Percentiles rank a stretch among this genome's conserved stretches.
Conservation (phyloP, 2,888 invertebrate genomes). For the Dione juno region DNA sequence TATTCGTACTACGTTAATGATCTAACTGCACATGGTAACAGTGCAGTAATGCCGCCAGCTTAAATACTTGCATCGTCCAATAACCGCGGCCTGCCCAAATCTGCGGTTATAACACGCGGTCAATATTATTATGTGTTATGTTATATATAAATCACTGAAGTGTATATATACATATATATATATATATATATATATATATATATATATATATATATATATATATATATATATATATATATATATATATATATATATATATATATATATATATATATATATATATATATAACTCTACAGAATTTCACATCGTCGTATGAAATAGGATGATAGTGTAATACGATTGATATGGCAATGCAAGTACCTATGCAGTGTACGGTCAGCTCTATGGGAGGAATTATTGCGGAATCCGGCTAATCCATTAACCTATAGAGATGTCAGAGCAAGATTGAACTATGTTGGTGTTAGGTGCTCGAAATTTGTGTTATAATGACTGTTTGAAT, state of each 20-base stretch:
- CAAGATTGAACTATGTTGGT: constrained; percentile 31
- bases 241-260: no score
- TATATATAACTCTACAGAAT: background rate
- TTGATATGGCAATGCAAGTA: constrained; percentile 20
- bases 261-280: no score
- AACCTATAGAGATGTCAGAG: constrained; percentile 36
- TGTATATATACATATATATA: background rate
- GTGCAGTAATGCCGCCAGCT: background rate
- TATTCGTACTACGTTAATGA: background rate
- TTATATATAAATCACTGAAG: background rate
- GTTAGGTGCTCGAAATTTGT: constrained; percentile 1
- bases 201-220: no score
- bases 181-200: no score
- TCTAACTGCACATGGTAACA: background rate
- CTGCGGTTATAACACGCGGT: constrained; percentile 17
- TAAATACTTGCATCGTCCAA: constrained; percentile 13
- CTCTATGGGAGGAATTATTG: constrained; percentile 23
- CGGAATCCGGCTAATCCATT: constrained; percentile 39
- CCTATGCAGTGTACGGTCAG: constrained; percentile 11
- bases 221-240: no score
- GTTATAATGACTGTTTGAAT: constrained; percentile 3
- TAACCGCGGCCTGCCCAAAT: constrained; percentile 17
- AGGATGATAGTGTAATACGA: constrained; percentile 22
- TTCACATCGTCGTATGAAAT: background rate
- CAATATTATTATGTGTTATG: constrained; percentile 10